Evolutionary conservation across 2,888 invertebrate species (phyloP).

Genomic region (Chaetogeoica ovagalla): DNA sequence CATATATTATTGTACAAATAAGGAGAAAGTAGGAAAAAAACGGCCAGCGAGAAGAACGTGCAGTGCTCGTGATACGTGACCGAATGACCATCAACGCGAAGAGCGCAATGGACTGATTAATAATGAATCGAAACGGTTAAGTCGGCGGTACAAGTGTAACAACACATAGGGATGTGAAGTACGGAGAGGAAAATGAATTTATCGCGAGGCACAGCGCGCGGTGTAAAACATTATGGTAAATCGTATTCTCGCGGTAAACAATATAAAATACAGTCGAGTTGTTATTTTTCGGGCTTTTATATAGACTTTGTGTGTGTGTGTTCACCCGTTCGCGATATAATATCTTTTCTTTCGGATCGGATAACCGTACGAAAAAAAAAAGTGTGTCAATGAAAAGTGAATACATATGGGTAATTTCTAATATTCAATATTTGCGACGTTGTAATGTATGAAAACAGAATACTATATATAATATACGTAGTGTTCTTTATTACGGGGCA

Average conservation of each 20-base stretch:
- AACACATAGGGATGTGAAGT: neutral
- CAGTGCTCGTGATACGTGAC: neutral
- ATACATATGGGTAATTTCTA: too few species aligned
- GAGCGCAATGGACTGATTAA: neutral
- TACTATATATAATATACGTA: constrained; percentile 5
- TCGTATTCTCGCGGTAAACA: neutral
- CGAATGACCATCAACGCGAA: constrained; percentile 6
- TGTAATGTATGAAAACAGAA: neutral
- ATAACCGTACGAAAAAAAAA: too few species aligned
- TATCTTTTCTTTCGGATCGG: neutral
- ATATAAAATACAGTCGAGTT: neutral
- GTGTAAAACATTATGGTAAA: neutral
- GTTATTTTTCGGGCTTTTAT: neutral
- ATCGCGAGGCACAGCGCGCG: too few species aligned
- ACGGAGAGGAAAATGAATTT: neutral
- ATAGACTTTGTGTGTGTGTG: neutral
- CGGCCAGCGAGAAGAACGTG: neutral
- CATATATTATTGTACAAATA: neutral
- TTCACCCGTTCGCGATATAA: neutral
- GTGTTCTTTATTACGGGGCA: constrained; percentile 11
- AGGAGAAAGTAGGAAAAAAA: neutral
- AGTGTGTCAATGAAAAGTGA: too few species aligned
- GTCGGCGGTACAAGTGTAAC: neutral
- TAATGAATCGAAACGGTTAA: constrained; percentile 9
- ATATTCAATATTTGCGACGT: too few species aligned